Evolutionary conservation across 2,797 vertebrate species (phyloP), one percentile per base, ranked within the genome.

Genomic region (Pelochelys cantorii): DNA sequence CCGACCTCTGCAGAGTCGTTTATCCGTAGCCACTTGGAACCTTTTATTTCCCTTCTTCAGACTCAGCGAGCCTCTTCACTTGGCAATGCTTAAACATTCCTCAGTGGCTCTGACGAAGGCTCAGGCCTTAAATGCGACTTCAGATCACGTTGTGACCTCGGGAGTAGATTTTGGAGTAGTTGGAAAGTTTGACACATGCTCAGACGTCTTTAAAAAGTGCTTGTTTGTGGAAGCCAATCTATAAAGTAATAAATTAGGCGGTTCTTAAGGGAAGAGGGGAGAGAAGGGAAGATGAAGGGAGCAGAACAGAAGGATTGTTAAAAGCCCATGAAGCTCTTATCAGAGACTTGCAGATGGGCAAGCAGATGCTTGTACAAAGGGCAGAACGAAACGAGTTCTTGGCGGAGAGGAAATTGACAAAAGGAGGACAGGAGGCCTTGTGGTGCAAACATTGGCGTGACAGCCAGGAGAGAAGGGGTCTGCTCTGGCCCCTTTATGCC

Each of bases 331-430:
- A 56, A 77, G 90, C 48, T 79, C 18, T 10, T 75, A 84, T n/a
- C 3, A 53, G 80, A 93, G 91, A 87, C 68, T 77, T 5, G 4
- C 96, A 95, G 92, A 92, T 88, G 93, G 95, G 42, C 20, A 29
- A 81, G 88, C 89, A 92, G 95, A 92, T 3, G 17, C 85, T 85
- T 37, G 14, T 68, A 4, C 0, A 4, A 86, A 84, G 79, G 86
- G 74, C 25, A 85, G 74, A 84, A 89, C 17, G 0, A 29, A 2
- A 2, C 0, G 2, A 88, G 88, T 85, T 59, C 74, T 25, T 7
- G 93, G 88, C 11, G 79, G 88, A 54, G 48, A 13, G 68, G 0
- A 0, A 84, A 11, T 8, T 81, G 81, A 85, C 53, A 23, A 5
- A 90, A 34, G 0, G 3, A 81, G 34, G 83, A 74, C 71, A 52